Percentiles rank a stretch among this genome's conserved stretches.
These are phyloP conservation scores for Oreochromis mossambicus DNA, from an alignment of 2,797 vertebrate genomes.

Conservation along the genomic window DNA sequence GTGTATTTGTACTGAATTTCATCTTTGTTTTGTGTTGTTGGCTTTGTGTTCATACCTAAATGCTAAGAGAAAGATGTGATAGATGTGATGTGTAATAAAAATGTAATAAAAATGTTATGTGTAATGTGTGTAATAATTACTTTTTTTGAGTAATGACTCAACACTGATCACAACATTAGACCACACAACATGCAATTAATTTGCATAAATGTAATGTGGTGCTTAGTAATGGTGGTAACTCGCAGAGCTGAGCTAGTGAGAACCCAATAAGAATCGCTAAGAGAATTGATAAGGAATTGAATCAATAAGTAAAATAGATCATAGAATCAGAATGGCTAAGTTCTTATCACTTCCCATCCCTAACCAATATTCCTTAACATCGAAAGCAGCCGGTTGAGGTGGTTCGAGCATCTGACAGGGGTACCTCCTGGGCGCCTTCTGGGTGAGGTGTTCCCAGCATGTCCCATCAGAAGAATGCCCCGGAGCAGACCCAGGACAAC, in stretches of 20 bases:
- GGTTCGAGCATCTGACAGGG: neutral
- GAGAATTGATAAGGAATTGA: neutral
- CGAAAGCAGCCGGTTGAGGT: neutral
- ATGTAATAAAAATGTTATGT: neutral
- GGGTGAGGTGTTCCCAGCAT: neutral
- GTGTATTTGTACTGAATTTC: neutral
- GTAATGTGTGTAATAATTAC: neutral
- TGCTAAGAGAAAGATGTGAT: neutral
- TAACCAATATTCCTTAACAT: neutral
- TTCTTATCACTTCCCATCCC: neutral
- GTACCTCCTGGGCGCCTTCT: neutral
- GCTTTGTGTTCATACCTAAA: neutral
- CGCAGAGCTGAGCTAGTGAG: neutral
- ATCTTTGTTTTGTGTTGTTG: neutral
- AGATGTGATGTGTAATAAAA: too few species aligned
- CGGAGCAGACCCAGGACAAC: neutral
- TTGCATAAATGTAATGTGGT: neutral
- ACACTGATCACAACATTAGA: neutral
- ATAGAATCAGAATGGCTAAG: neutral
- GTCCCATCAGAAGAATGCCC: neutral
- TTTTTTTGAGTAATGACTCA: neutral
- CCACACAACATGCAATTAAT: neutral
- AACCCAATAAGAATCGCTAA: neutral
- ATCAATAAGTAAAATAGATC: neutral
- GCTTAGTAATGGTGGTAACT: neutral